These are phyloP conservation scores for Cristatella mucedo DNA, from an alignment of 2,888 invertebrate genomes.

Conservation along the genomic window DNA sequence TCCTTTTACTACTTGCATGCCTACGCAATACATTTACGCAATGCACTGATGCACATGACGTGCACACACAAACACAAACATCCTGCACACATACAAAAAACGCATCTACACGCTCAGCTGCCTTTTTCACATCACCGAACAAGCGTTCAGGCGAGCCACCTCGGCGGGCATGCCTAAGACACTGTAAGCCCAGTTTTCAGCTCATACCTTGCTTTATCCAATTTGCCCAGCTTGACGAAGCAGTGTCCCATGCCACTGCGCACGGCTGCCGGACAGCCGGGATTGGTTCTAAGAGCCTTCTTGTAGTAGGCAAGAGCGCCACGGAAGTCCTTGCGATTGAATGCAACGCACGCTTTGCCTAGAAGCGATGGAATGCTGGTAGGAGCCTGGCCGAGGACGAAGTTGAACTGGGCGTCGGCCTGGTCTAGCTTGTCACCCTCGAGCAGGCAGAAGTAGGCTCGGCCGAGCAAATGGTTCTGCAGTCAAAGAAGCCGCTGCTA, in stretches of 20 bases:
- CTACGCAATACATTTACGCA: too few species aligned
- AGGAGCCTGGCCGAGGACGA: conserved; percentile 68
- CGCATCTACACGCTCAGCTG: too few species aligned
- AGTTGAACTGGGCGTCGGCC: conserved; percentile 98
- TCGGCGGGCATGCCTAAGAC: too few species aligned
- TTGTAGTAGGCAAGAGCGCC: conserved; percentile 93
- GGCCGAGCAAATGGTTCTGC: conserved; percentile 83
- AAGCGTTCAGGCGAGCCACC: too few species aligned
- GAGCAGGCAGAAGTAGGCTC: conserved; percentile 90
- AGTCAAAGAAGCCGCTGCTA: too few species aligned
- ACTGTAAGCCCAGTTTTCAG: too few species aligned
- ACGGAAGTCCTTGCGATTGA: conserved; percentile 80
- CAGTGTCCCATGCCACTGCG: conserved; percentile 96
- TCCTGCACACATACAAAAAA: too few species aligned
- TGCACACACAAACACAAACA: too few species aligned
- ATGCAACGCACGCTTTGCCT: conserved; percentile 97
- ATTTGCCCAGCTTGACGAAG: conserved; percentile 84
- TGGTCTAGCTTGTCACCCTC: conserved; percentile 99
- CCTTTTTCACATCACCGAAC: too few species aligned
- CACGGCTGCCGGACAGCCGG: conserved; percentile 87
- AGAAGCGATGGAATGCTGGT: conserved; percentile 90
- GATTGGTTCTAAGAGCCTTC: conserved; percentile 85
- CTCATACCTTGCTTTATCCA: conserved; percentile 72
- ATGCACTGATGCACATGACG: too few species aligned
- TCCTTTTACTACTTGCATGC: too few species aligned